Percentiles rank a stretch among this genome's conserved stretches.
Conservation (phyloP, 2,113 vertebrate species). For the Brachypodius melanocephalos region DNA sequence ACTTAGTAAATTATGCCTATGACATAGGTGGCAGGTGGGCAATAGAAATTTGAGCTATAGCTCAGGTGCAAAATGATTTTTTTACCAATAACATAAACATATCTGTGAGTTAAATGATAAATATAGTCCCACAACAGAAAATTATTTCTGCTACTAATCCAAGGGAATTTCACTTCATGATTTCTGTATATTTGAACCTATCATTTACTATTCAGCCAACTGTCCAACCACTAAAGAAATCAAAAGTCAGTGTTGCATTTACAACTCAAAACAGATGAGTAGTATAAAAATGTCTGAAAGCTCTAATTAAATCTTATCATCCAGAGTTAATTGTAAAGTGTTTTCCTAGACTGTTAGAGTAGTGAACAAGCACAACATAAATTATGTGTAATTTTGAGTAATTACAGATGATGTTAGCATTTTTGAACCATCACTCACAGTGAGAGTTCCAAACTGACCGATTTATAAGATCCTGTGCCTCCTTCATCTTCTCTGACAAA, state of each 20-base stretch:
- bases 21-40: not conserved
- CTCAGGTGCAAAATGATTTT: not conserved
- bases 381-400: constrained; percentile 56
- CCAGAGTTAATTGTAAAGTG: constrained; percentile 27
- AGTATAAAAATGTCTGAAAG: constrained; percentile 47
- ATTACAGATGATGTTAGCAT: constrained; percentile 60
- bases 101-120: constrained; percentile 1
- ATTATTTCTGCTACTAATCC: constrained; percentile 19
- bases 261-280: constrained; percentile 50
- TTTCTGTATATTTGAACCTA: not conserved
- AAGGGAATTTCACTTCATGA: constrained; percentile 14
- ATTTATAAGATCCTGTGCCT: constrained; percentile 20
- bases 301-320: constrained; percentile 23
- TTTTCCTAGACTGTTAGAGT: constrained; percentile 43
- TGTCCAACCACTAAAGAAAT: constrained; percentile 27
- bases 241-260: constrained; percentile 33
- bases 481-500: constrained; percentile 27
- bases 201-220: constrained; percentile 54
- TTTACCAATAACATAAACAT: not conserved
- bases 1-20: not conserved
- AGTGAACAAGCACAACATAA: constrained; percentile 35
- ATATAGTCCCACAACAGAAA: constrained; percentile 25
- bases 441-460: not conserved
- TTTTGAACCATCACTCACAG: constrained; percentile 38
- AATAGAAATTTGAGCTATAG: not conserved